These are phyloP conservation scores for Columba guinea DNA, from an alignment of 2,797 vertebrate species.

Conservation along the genomic window DNA sequence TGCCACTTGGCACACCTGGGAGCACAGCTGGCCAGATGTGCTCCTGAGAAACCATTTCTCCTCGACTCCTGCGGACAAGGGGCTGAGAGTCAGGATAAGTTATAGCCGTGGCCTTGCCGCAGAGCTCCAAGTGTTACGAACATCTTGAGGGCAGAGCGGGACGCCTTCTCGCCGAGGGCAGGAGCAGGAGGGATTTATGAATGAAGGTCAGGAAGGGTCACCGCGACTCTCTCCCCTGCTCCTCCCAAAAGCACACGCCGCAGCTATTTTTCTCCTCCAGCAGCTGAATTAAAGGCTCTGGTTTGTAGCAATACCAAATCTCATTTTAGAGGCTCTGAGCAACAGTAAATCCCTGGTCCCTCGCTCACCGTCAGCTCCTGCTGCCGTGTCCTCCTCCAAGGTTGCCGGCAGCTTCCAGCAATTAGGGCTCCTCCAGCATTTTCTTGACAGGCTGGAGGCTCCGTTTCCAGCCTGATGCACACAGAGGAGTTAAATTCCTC, in stretches of 20 bases:
- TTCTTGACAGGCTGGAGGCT: background rate
- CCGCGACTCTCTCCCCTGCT: background rate
- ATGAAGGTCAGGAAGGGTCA: background rate
- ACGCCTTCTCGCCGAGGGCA: background rate
- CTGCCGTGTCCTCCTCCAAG: constrained; percentile 57
- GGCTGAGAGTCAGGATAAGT: background rate
- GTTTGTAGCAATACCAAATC: constrained; percentile 2
- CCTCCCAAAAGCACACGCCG: background rate
- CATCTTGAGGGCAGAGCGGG: background rate
- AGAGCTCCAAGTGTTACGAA: background rate
- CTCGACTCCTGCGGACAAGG: background rate
- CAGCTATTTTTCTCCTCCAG: constrained; percentile 34
- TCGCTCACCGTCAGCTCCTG: background rate
- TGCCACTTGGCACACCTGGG: accelerated
- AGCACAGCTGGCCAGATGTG: constrained; percentile 50
- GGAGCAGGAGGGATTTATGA: background rate
- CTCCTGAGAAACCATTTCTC: accelerated
- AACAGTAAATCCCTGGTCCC: constrained; percentile 56
- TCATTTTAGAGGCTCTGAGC: constrained; percentile 24
- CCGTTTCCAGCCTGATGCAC: background rate
- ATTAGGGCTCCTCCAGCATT: background rate
- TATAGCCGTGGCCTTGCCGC: background rate
- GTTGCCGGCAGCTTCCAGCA: constrained; percentile 41
- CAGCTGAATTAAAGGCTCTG: constrained; percentile 40
- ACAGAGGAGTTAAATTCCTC: background rate